Evolutionary conservation across 1,140 invertebrate genomes (phyloP), one percentile per base, ranked within the genome.

Genomic region (Hormaphis cornu): DNA sequence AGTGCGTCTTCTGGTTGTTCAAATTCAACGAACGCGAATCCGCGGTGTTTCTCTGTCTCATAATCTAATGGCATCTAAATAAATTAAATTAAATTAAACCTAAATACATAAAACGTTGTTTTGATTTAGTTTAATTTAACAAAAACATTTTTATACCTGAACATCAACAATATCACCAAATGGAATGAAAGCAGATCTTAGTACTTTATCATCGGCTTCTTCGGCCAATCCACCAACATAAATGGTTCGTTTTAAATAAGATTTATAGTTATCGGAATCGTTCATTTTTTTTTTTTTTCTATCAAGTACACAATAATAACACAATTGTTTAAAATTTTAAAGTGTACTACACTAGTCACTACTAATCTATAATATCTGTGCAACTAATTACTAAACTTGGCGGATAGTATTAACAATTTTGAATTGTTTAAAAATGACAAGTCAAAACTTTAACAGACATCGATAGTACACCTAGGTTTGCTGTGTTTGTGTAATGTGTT

Each of bases 21-120:
- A 82, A 96, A 99, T 81, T 99, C 97, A 73, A 99, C 89, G 79
- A 99, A 99, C 2, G 94, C 94, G 82, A 98, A 98, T 46, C 95
- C 95, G 78, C 95, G 83, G 76, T 98, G 95, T 76, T 96, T 96
- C 78, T 97, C 93, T 70, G 89, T 93, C 80, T 98, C 94, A 84
- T 98, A 99, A 82, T 99, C 96, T 24, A 99, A 80, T 33, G 97
- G 97, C 77, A 99, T 95, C 56, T 66, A 30, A 46, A 46, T n/a
- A n/a, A n/a, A n/a, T n/a, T n/a, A n/a, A n/a, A n/a, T n/a, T n/a
- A n/a, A n/a, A n/a, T n/a, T n/a, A n/a, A n/a, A n/a, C n/a, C n/a
- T n/a, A n/a, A 40, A 37, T 58, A 14, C 6, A 58, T n/a, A 40
- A 58, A 6, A 40, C 0, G n/a, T 24, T 24, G 37, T 40, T n/a